Base-by-base conservation (phyloP, 2,797 vertebrate species). In the Oreortyx pictus region DNA sequence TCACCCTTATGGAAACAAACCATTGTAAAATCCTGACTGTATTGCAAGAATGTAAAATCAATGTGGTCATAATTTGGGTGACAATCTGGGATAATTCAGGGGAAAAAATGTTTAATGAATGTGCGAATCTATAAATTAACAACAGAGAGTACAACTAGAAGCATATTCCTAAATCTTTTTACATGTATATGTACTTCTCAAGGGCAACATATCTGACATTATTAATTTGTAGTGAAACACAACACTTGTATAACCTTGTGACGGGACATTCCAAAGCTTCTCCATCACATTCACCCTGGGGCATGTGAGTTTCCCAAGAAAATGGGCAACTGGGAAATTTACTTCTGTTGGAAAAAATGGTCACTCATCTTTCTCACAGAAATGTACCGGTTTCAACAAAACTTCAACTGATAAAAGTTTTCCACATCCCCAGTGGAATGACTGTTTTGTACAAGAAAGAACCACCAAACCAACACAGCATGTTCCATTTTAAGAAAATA, bases 221-320 rank as follows among this genome's bases (percentile, higher is more conserved):
- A 77, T 47, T 84, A 82, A 87, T 93, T 93, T 93, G 78, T 66
- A 73, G 75, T 68, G 78, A 93, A 82, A 70, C 72, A 80, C 65
- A 74, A 41, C 80, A 61, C 41, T 6, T 12, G 24, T 24, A 62
- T 78, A 93, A 94, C 93, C 92, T 94, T 90, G 75, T 60, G 39
- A 70, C 46, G 35, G 86, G 68, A 39, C 65, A 52, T 62, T 62
- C 61, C 61, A 72, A 74, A 77, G 50, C 29, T 74, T 57, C 67
- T 73, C 73, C 60, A 17, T 50, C 85, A 22, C 0, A 0, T 81
- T 92, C 80, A 88, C 52, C 67, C 47, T 79, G 50, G 54, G 60
- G 35, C 75, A 62, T 67, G 14, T 57, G 44, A 71, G 52, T 62
- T 94, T 73, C 83, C 47, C 64, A 49, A 54, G 31, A 39, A 79